These are phyloP conservation scores for Pachycephala philippinensis DNA, from an alignment of 2,113 vertebrate species.

Conservation along the genomic window DNA sequence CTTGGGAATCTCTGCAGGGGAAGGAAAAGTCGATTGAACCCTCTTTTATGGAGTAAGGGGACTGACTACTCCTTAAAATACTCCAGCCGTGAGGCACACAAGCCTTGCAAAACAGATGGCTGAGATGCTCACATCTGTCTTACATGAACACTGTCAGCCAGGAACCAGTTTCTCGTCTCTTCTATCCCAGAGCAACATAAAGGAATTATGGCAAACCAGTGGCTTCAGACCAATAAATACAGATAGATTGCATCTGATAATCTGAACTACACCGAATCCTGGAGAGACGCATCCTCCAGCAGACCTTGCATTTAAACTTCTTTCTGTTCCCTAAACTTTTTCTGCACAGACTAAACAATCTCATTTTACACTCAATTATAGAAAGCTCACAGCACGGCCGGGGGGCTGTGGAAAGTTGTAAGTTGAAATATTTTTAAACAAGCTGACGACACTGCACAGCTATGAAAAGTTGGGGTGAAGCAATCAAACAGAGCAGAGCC, in stretches of 20 bases:
- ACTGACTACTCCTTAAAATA: background rate
- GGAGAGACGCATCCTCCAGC: background rate
- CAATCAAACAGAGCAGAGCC: constrained; percentile 18
- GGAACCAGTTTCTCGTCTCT: background rate
- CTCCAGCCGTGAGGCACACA: background rate
- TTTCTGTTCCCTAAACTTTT: background rate
- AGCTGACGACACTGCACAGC: constrained; percentile 26
- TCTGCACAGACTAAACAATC: constrained; percentile 42
- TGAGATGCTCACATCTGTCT: background rate
- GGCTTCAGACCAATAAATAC: background rate
- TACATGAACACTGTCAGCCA: background rate
- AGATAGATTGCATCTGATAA: background rate
- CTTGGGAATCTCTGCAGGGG: background rate
- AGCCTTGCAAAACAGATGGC: background rate
- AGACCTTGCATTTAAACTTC: background rate
- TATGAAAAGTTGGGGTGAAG: constrained; percentile 46
- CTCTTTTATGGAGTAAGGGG: background rate
- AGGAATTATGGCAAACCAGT: background rate
- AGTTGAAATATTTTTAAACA: constrained; percentile 47
- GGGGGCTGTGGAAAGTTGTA: constrained; percentile 8
- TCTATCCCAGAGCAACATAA: background rate
- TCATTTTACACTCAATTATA: constrained; percentile 48
- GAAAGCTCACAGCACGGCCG: background rate
- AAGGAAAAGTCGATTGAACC: background rate
- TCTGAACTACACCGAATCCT: background rate